Conservation (phyloP, 2,113 vertebrate genomes). For the Dolichotis patagonum region DNA sequence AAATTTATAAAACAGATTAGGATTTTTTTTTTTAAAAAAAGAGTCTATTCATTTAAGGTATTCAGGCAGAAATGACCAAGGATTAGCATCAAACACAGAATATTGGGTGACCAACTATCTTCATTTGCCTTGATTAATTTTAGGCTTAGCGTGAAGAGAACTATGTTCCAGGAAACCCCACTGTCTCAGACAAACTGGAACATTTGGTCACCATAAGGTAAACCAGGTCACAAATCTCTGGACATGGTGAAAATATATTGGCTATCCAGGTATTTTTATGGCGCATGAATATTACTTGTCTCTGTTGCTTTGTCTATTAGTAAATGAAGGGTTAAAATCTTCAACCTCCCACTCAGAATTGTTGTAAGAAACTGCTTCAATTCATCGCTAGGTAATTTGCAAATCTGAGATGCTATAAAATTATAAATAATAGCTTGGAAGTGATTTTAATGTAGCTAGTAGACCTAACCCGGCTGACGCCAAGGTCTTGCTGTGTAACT, state of each 20-base stretch:
- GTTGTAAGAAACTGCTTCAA: conserved; percentile 60
- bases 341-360: conserved; percentile 52
- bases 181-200: neutral
- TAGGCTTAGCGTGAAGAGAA: neutral
- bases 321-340: conserved; percentile 71
- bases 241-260: neutral
- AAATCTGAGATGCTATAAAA: conserved; percentile 76
- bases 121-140: neutral
- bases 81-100: neutral
- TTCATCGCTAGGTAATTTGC: conserved; percentile 75
- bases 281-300: neutral
- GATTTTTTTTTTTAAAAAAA: neutral
- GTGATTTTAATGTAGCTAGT: conserved; percentile 68
- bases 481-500: conserved; percentile 71
- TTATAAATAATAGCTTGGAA: conserved; percentile 77
- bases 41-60: neutral
- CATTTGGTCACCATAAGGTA: neutral
- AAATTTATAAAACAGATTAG: conserved; percentile 1
- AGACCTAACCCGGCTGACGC: conserved; percentile 58
- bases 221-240: conserved; percentile 5
- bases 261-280: neutral
- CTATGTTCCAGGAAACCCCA: neutral
- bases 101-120: neutral
- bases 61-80: neutral
- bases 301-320: conserved; percentile 42